A percentile compares a stretch with the other conserved stretches of the same genome.
phyloP scores from a whole-genome alignment of 2,113 vertebrate genomes.

The Melanerpes formicivorus region DNA sequence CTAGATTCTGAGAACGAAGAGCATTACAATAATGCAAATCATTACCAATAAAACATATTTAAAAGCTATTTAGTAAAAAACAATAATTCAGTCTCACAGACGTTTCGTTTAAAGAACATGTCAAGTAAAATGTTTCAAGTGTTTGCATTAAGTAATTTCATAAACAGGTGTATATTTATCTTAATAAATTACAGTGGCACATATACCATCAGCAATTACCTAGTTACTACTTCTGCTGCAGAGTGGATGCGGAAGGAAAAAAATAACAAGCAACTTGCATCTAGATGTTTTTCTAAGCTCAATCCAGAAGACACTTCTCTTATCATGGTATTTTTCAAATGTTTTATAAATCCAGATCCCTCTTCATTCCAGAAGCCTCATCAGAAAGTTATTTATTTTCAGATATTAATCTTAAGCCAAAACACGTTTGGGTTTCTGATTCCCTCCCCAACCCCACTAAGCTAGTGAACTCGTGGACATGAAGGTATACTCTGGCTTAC shows the following conservation, averaged over 20 bases:
- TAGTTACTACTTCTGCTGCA: not conserved
- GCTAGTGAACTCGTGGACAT: fast-evolving
- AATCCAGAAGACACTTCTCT: not conserved
- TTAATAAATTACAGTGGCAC: not conserved
- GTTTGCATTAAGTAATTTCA: not conserved
- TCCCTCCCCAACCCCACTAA: no score
- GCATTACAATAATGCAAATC: not conserved
- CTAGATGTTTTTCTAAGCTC: not conserved
- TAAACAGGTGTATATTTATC: not conserved
- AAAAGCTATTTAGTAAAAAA: not conserved
- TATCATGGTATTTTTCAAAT: fast-evolving
- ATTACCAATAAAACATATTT: not conserved
- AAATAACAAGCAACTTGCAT: not conserved
- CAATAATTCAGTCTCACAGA: not conserved
- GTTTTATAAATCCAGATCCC: not conserved
- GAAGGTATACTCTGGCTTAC: fast-evolving
- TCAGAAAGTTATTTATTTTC: not conserved
- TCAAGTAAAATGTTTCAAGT: not conserved
- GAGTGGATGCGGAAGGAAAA: fast-evolving
- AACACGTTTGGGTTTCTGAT: fast-evolving
- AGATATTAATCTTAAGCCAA: not conserved
- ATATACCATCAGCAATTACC: not conserved
- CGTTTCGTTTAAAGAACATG: not conserved
- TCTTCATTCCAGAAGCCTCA: not conserved
- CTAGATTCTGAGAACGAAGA: not conserved